Evolutionary conservation across 2,888 invertebrate genomes (phyloP).

Genomic region (Caenorhabditis doughertyi): DNA sequence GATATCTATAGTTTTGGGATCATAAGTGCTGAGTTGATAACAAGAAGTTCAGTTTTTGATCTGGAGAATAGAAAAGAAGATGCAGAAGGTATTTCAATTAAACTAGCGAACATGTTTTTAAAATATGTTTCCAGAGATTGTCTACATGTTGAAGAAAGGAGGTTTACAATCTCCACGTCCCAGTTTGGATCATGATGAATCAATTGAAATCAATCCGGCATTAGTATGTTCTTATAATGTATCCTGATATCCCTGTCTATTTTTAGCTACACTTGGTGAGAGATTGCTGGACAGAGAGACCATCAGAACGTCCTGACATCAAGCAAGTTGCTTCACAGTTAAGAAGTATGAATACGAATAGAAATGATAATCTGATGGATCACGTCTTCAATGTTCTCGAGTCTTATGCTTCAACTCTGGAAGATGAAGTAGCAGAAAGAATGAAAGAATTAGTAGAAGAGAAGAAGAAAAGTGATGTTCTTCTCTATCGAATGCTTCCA

Average conservation of each 20-base stretch:
- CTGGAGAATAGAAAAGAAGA: constrained; percentile 65
- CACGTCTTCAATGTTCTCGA: constrained; percentile 81
- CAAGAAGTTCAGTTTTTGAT: constrained; percentile 67
- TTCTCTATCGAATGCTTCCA: constrained; percentile 78
- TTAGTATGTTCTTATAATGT: constrained; percentile 31
- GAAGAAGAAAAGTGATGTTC: constrained; percentile 77
- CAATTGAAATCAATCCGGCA: constrained; percentile 65
- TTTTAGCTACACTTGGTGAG: constrained; percentile 59
- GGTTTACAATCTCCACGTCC: constrained; percentile 75
- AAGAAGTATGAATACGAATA: constrained; percentile 72
- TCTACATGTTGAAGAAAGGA: constrained; percentile 80
- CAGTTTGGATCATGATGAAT: constrained; percentile 59
- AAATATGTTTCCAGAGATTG: constrained; percentile 66
- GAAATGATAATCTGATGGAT: constrained; percentile 78
- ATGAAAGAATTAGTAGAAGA: constrained; percentile 78
- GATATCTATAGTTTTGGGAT: constrained; percentile 72
- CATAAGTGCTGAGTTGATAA: constrained; percentile 73
- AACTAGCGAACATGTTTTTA: not conserved
- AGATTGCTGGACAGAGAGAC: constrained; percentile 64
- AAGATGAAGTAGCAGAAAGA: constrained; percentile 75
- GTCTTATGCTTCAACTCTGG: constrained; percentile 73
- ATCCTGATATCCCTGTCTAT: not conserved
- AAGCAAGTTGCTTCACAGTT: constrained; percentile 54
- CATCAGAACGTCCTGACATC: constrained; percentile 59
- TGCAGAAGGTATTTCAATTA: constrained; percentile 38